Evolutionary conservation across 2,113 vertebrate species (phyloP).

Genomic region (Glaucidium brasilianum): DNA sequence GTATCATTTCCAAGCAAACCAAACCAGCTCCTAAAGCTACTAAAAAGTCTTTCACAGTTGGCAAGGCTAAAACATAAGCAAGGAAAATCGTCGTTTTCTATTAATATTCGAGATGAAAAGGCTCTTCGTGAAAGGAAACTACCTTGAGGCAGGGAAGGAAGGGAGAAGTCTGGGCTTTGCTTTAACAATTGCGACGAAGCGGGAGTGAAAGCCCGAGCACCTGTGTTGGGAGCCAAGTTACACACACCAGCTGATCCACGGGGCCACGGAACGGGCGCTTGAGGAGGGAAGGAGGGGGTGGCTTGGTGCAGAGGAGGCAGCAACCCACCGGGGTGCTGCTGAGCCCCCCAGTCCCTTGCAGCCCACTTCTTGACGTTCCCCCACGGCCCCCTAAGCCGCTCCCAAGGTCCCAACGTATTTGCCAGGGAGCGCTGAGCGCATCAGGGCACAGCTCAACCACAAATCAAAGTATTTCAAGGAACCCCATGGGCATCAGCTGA

Average conservation of each 20-base stretch:
- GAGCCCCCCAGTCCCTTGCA: not conserved
- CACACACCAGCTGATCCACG: fast-evolving
- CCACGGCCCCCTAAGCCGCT: fast-evolving
- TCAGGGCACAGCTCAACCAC: not conserved
- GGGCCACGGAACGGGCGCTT: not conserved
- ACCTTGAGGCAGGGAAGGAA: not conserved
- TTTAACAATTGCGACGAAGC: not conserved
- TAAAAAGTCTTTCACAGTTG: not conserved
- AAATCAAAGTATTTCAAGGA: not conserved
- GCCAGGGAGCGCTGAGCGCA: fast-evolving
- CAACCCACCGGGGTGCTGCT: not conserved
- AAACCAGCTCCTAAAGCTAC: not conserved
- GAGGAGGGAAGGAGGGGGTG: not conserved
- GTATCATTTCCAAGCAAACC: not conserved
- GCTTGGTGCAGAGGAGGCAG: not conserved
- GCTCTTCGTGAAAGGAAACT: not conserved
- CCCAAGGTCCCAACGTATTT: fast-evolving
- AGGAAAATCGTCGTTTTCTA: not conserved
- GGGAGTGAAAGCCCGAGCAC: fast-evolving
- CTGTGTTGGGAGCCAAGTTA: not conserved
- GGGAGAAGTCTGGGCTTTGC: not conserved
- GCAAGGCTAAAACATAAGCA: fast-evolving
- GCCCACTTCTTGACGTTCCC: fast-evolving
- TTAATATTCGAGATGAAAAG: not conserved
- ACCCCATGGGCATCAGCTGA: not conserved